Percentiles rank a stretch among this genome's conserved stretches.
Conservation (phyloP, 2,888 invertebrate genomes). For the Agriopis aurantiaria region DNA sequence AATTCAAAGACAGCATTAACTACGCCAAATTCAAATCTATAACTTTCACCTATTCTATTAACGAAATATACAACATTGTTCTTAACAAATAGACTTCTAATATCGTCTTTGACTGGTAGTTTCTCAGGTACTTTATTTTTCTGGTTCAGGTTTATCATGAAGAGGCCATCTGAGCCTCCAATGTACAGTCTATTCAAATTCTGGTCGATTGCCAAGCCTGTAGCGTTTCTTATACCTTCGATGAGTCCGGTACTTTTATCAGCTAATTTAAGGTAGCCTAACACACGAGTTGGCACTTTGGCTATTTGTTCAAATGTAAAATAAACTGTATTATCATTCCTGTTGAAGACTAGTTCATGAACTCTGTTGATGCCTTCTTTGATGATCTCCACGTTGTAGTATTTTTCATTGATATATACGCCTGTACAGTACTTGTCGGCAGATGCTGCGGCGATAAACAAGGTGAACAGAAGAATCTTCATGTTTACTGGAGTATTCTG, state of each 20-base stretch:
- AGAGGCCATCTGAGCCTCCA: conserved; percentile 72
- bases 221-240: conserved; percentile 72
- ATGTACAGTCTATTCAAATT: conserved; percentile 68
- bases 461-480: conserved; percentile 52
- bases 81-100: conserved; percentile 67
- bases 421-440: conserved; percentile 66
- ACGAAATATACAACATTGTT: conserved; percentile 65
- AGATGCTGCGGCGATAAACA: conserved; percentile 49
- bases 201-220: conserved; percentile 70
- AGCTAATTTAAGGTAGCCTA: conserved; percentile 66
- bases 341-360: conserved; percentile 65
- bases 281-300: conserved; percentile 52
- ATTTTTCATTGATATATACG: conserved; percentile 64
- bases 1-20: conserved; percentile 63
- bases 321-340: conserved; percentile 70
- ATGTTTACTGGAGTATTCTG: conserved; percentile 34
- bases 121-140: conserved; percentile 65
- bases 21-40: conserved; percentile 67
- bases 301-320: conserved; percentile 73
- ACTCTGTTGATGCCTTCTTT: conserved; percentile 74
- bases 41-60: conserved; percentile 64
- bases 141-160: conserved; percentile 62
- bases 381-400: conserved; percentile 67
- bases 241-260: conserved; percentile 61
- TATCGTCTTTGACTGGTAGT: conserved; percentile 67